Conservation (phyloP, 2,797 vertebrate species). For the Thalassophryne amazonica region DNA sequence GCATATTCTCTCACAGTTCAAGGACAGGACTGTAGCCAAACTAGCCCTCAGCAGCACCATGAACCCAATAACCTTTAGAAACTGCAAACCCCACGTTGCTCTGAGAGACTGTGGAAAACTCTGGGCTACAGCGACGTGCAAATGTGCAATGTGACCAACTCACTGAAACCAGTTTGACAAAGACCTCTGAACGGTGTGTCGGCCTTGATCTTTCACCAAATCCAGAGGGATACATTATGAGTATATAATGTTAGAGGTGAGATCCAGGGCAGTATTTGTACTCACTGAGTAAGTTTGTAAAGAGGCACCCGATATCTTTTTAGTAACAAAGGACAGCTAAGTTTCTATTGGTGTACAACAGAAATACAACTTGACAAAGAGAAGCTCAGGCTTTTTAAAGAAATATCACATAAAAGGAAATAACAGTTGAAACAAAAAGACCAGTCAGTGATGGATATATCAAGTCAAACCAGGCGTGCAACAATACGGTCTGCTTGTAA, state of each 20-base stretch:
- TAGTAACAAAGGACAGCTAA: conserved; percentile 51
- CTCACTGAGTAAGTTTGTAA: conserved; percentile 41
- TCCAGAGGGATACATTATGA: conserved; percentile 47
- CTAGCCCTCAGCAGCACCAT: conserved; percentile 55
- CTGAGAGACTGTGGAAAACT: conserved; percentile 63
- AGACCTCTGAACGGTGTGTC: conserved; percentile 34
- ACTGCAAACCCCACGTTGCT: conserved; percentile 70
- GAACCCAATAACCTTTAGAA: conserved; percentile 77
- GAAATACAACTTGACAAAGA: no score
- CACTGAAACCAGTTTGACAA: conserved; percentile 29
- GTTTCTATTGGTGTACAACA: conserved; percentile 33
- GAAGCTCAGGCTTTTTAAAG: no score
- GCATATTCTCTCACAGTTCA: conserved; percentile 75
- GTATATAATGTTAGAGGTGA: conserved; percentile 41
- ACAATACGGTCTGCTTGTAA: no score
- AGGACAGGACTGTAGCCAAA: conserved; percentile 73
- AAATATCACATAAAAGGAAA: no score
- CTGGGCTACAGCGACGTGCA: conserved; percentile 28
- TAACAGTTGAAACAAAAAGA: conserved; percentile 17
- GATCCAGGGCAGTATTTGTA: conserved; percentile 46
- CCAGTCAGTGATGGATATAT: neutral
- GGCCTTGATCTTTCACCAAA: conserved; percentile 37
- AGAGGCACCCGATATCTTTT: conserved; percentile 58
- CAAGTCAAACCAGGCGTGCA: conserved; percentile 21
- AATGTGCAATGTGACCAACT: conserved; percentile 24